Base-by-base conservation (phyloP, 2,113 vertebrate genomes). In the Percopsis transmontana region DNA sequence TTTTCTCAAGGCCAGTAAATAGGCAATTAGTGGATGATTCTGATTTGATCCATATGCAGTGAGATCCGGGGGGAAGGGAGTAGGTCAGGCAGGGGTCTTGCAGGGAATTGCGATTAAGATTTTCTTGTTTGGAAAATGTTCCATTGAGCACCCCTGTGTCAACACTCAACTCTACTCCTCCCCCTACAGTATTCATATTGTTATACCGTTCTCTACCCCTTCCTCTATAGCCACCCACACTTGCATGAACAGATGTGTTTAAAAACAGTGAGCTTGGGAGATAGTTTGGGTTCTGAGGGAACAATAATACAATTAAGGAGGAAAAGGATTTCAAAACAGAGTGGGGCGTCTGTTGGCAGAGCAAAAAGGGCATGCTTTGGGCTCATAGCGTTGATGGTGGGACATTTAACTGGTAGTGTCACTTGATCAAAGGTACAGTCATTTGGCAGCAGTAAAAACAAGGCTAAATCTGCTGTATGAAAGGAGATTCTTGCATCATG, bases 41-140 rank as follows among this genome's bases (percentile, higher is more conserved):
- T 98, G 95, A 99, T 99, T 95, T 87, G 92, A 96, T 94, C 95
- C 97, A 98, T 96, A 98, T 98, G 96, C 93, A 77, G 67, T 71
- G 48, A 84, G 80, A 84, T 85, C 76, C 69, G 77, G 58, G 55
- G 60, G 71, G 61, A 14, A 1, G 24, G 58, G 45, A 41, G 56
- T 48, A 8, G 70, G 60, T 51, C 58, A 27, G 62, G 57, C 58
- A 72, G 38, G 53, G 59, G 41, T 57, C 57, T 66, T 42, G 24
- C n/a, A n/a, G 19, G 63, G 38, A 2, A 18, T 45, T 42, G 20
- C 10, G 38, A 58, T 56, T 39, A 24, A 19, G 11, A 2, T 58
- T 62, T 65, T 61, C 51, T 62, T 33, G 45, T 71, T 60, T 41
- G 58, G 33, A 47, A 40, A 58, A 19, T 11, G 11, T 20, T 57